phyloP scores from a whole-genome alignment of 2,113 vertebrate genomes.

The Perca fluviatilis region DNA sequence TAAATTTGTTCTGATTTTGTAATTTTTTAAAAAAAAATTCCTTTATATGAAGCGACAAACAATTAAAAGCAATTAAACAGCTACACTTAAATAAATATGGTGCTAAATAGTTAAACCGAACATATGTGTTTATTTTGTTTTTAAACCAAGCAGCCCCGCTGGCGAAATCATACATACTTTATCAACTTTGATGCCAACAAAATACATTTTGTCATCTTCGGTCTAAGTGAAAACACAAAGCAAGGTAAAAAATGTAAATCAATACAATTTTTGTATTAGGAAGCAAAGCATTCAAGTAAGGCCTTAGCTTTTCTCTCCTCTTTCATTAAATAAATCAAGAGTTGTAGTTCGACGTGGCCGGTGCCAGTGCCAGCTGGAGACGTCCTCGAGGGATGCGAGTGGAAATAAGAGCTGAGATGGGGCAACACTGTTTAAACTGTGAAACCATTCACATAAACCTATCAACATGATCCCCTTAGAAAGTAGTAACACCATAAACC shows the following conservation, averaged over 20 bases:
- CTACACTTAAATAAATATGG: constrained; percentile 56
- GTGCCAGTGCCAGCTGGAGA: constrained; percentile 53
- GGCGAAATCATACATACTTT: constrained; percentile 31
- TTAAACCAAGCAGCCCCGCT: constrained; percentile 40
- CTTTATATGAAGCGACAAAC: constrained; percentile 1
- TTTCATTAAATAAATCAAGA: constrained; percentile 52
- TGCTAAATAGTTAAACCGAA: constrained; percentile 38
- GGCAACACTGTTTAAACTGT: constrained; percentile 25
- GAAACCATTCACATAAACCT: constrained; percentile 31
- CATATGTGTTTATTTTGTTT: constrained; percentile 39
- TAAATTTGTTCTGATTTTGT: constrained; percentile 49
- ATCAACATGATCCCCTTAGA: constrained; percentile 18
- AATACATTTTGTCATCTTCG: constrained; percentile 3
- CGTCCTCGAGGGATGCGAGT: constrained; percentile 12
- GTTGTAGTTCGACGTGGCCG: constrained; percentile 25
- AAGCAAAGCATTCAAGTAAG: constrained; percentile 52
- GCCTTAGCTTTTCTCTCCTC: constrained; percentile 27
- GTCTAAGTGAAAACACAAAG: constrained; percentile 37
- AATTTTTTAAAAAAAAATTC: no score
- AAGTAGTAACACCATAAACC: constrained; percentile 31
- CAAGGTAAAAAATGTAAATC: constrained; percentile 44
- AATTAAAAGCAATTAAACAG: constrained; percentile 21
- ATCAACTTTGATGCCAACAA: constrained; percentile 22
- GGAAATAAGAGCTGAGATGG: constrained; percentile 31
- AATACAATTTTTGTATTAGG: constrained; percentile 15